Conservation (phyloP, 2,113 vertebrate genomes). For the Fulmarus glacialis region DNA sequence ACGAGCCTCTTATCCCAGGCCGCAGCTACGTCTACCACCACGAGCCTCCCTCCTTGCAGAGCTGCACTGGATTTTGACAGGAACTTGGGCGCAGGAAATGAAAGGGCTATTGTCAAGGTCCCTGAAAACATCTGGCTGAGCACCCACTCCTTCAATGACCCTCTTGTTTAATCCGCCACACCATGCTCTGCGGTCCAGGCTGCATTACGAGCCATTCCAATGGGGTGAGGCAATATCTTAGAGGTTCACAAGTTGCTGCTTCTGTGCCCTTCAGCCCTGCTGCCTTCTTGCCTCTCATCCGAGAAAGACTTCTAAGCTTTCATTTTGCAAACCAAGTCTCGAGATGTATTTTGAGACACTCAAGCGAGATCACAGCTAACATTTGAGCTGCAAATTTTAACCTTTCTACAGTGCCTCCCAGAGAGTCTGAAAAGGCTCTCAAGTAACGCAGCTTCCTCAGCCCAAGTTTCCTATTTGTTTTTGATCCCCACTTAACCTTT, state of each 20-base stretch:
- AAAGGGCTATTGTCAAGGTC: conserved; percentile 13
- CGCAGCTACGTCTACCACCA: not conserved
- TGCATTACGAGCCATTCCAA: not conserved
- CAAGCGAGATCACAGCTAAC: not conserved
- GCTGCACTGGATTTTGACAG: not conserved
- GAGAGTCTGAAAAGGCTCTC: not conserved
- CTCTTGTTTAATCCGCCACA: not conserved
- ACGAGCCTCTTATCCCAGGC: not conserved
- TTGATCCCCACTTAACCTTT: not conserved
- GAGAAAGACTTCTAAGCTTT: not conserved
- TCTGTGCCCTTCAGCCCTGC: not conserved
- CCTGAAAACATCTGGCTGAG: conserved; percentile 11
- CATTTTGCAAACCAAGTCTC: rapidly evolving
- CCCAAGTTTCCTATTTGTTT: not conserved
- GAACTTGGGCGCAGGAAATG: not conserved
- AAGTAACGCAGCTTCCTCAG: not conserved
- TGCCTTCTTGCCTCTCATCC: not conserved
- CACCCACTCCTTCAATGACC: conserved; percentile 33
- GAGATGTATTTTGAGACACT: not conserved
- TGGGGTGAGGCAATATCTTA: not conserved
- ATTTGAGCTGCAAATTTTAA: not conserved
- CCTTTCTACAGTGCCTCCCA: not conserved
- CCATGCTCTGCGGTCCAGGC: not conserved
- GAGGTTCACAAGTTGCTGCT: not conserved
- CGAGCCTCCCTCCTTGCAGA: not conserved